These are phyloP conservation scores for Steinernema carpocapsae DNA, from an alignment of 2,888 invertebrate species.

Conservation along the genomic window DNA sequence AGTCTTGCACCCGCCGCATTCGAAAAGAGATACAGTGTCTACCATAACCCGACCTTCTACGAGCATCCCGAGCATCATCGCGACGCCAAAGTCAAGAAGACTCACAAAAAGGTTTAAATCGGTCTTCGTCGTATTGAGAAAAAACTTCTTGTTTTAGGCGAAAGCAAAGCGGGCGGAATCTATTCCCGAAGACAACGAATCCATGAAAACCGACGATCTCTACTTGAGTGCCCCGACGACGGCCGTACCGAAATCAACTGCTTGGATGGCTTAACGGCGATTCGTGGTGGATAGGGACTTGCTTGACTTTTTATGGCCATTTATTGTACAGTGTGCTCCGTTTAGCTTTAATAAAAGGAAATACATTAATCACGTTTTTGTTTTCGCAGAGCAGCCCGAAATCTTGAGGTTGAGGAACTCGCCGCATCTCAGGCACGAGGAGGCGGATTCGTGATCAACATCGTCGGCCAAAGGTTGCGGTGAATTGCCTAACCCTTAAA, in stretches of 20 bases:
- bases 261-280: conserved; percentile 30
- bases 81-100: conserved; percentile 41
- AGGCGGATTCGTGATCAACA: too few relatives aligned
- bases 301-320: not conserved
- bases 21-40: conserved; percentile 36
- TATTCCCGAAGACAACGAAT: conserved; percentile 30
- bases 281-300: not conserved
- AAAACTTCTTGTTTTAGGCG: not conserved
- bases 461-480: too few relatives aligned
- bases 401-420: too few relatives aligned
- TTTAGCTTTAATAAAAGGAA: conserved; percentile 23
- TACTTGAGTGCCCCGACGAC: conserved; percentile 30
- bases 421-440: too few relatives aligned
- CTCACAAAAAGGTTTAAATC: conserved; percentile 8
- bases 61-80: conserved; percentile 55
- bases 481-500: not conserved
- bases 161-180: conserved; percentile 28
- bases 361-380: too few relatives aligned
- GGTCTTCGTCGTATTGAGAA: not conserved
- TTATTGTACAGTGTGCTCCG: conserved; percentile 17
- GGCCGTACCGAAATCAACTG: conserved; percentile 19
- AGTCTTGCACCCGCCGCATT: conserved; percentile 35
- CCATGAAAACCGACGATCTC: conserved; percentile 29
- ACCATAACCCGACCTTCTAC: conserved; percentile 44
- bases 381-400: too few relatives aligned